Conservation (phyloP, 2,797 vertebrate genomes). For the Telmatherina bonti region DNA sequence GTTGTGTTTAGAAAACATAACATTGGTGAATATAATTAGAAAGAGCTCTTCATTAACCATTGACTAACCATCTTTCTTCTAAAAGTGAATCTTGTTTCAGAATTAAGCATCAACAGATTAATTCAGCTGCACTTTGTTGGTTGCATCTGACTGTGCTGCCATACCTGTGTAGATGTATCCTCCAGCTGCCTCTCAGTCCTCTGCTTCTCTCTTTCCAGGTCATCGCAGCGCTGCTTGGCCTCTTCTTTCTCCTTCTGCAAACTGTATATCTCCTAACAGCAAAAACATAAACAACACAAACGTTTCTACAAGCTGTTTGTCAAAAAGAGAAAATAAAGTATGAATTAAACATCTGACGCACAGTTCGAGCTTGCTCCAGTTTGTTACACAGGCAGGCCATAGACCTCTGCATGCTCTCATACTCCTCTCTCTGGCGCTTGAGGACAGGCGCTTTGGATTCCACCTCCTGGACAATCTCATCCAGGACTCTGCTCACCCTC, state of each 20-base stretch:
- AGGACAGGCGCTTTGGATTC: constrained; percentile 95
- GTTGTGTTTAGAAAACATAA: neutral
- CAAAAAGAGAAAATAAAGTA: neutral
- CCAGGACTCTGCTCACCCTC: constrained; percentile 90
- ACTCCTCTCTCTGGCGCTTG: constrained; percentile 93
- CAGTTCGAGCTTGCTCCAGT: constrained; percentile 94
- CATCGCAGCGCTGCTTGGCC: constrained; percentile 86
- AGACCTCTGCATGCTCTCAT: constrained; percentile 92
- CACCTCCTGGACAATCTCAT: constrained; percentile 94
- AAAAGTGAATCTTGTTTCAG: neutral
- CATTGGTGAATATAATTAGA: neutral
- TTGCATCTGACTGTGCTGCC: neutral
- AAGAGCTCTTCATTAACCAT: neutral
- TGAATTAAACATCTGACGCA: neutral
- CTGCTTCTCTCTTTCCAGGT: constrained; percentile 89
- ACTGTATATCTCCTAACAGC: constrained; percentile 90
- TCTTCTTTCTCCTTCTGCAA: constrained; percentile 92
- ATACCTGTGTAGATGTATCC: constrained; percentile 93
- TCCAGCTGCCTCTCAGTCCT: constrained; percentile 88
- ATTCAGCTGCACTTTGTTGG: neutral
- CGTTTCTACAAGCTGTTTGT: neutral
- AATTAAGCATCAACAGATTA: neutral
- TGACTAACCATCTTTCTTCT: neutral
- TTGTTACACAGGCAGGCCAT: constrained; percentile 92
- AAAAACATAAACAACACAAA: neutral